These are phyloP conservation scores for Patiria pectinifera DNA, from an alignment of 53 echinoderm and acorn worm genomes.

Conservation along the genomic window DNA sequence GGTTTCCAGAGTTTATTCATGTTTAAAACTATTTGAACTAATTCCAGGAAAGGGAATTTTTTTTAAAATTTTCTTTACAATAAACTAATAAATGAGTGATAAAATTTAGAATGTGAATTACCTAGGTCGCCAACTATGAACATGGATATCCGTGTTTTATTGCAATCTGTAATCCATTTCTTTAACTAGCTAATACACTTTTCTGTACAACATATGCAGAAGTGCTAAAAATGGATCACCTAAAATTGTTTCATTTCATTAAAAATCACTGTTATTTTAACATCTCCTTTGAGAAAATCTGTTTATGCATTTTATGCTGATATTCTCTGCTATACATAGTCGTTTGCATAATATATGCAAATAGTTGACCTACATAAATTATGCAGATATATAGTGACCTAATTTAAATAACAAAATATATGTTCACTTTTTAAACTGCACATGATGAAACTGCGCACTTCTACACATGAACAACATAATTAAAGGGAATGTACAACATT, in stretches of 20 bases:
- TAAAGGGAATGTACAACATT: too few relatives aligned
- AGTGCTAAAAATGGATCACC: background rate
- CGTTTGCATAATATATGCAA: background rate
- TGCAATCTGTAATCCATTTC: background rate
- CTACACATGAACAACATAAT: too few relatives aligned
- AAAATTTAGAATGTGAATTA: too few relatives aligned
- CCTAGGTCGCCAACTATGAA: background rate
- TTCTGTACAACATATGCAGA: conserved; percentile 19
- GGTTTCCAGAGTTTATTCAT: too few relatives aligned
- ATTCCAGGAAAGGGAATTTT: background rate
- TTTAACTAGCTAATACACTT: background rate
- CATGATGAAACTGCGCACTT: too few relatives aligned
- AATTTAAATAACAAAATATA: too few relatives aligned
- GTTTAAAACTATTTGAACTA: too few relatives aligned
- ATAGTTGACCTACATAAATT: background rate
- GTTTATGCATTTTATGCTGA: background rate
- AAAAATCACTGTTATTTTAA: conserved; percentile 17
- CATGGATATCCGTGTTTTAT: background rate
- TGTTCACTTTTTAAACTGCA: too few relatives aligned
- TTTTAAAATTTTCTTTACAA: too few relatives aligned
- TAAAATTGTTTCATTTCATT: conserved; percentile 28
- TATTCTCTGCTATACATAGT: background rate
- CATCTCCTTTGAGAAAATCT: background rate
- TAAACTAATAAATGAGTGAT: conserved; percentile 10
- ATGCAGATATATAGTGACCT: too few relatives aligned